phyloP scores from a whole-genome alignment of 2,888 invertebrate species.

The Steinernema hermaphroditum region DNA sequence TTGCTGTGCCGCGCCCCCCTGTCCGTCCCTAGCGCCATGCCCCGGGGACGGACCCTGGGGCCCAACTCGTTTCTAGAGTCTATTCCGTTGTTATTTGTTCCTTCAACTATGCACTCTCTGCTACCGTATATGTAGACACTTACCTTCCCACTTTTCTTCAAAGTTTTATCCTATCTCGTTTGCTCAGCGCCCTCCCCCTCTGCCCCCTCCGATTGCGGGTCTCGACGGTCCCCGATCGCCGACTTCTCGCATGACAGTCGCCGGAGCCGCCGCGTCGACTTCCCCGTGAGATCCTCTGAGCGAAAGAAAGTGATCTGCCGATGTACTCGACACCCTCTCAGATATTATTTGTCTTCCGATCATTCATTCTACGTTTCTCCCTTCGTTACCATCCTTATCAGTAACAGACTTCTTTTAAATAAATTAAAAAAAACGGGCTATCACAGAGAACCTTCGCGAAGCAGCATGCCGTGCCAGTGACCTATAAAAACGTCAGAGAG shows the following conservation, averaged over 20 bases:
- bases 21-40: not conserved
- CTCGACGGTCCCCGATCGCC: not conserved
- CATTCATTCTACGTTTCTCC: not conserved
- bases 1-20: too few relatives aligned
- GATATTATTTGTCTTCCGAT: conserved; percentile 4
- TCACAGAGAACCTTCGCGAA: too few relatives aligned
- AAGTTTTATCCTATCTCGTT: conserved; percentile 5
- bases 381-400: not conserved
- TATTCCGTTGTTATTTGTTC: conserved; percentile 6
- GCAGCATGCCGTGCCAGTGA: too few relatives aligned
- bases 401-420: not conserved
- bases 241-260: conserved; percentile 11
- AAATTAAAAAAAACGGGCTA: conserved; percentile 9
- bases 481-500: too few relatives aligned
- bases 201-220: conserved; percentile 21
- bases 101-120: not conserved
- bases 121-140: not conserved
- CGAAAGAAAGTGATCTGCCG: not conserved
- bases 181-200: conserved; percentile 1
- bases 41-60: not conserved
- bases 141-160: not conserved
- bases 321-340: not conserved
- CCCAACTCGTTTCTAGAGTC: conserved; percentile 14
- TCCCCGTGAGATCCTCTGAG: not conserved
- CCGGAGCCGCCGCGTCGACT: conserved; percentile 2